phyloP scores from a whole-genome alignment of 1,140 invertebrate genomes.

The Homalodisca vitripennis region DNA sequence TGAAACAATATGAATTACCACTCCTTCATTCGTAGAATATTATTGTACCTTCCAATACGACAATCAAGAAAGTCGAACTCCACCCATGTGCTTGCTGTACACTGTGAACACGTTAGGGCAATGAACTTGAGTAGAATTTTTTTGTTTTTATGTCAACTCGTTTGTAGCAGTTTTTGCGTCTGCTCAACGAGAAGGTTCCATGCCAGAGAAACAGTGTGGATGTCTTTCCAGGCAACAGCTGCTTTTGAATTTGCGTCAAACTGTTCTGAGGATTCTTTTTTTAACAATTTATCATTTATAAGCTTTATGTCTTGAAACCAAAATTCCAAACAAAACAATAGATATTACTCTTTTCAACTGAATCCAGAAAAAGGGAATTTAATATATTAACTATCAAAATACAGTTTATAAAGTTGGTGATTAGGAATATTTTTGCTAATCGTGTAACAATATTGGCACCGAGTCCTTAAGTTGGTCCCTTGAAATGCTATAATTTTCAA shows the following conservation, averaged over 20 bases:
- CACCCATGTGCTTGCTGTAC: slow-evolving; percentile 54
- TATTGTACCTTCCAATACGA: slow-evolving; percentile 49
- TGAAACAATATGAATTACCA: slow-evolving; percentile 50
- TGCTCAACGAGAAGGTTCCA: slow-evolving; percentile 48
- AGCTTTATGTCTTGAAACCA: slow-evolving; percentile 36
- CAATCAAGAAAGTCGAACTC: slow-evolving; percentile 50
- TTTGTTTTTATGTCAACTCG: slow-evolving; percentile 45
- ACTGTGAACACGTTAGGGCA: slow-evolving; percentile 49
- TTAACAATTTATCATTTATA: slow-evolving; percentile 35
- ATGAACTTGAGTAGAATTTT: slow-evolving; percentile 45
- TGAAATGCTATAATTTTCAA: slow-evolving; percentile 26
- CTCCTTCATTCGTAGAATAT: slow-evolving; percentile 48
- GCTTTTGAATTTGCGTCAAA: slow-evolving; percentile 34
- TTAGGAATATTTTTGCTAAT: slow-evolving; percentile 33
- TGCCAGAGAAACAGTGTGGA: slow-evolving; percentile 47
- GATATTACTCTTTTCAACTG: slow-evolving; percentile 35
- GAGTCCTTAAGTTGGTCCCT: slow-evolving; percentile 37
- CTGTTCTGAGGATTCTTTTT: slow-evolving; percentile 29
- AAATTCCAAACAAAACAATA: slow-evolving; percentile 36
- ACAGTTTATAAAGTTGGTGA: slow-evolving; percentile 35
- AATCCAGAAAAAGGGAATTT: slow-evolving; percentile 30
- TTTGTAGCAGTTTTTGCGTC: slow-evolving; percentile 44
- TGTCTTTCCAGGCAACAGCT: slow-evolving; percentile 43
- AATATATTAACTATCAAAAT: slow-evolving; percentile 43
- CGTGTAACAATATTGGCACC: slow-evolving; percentile 38